Evolutionary conservation across 2,797 vertebrate species (phyloP).

Genomic region (Phyllotis vaccarum): DNA sequence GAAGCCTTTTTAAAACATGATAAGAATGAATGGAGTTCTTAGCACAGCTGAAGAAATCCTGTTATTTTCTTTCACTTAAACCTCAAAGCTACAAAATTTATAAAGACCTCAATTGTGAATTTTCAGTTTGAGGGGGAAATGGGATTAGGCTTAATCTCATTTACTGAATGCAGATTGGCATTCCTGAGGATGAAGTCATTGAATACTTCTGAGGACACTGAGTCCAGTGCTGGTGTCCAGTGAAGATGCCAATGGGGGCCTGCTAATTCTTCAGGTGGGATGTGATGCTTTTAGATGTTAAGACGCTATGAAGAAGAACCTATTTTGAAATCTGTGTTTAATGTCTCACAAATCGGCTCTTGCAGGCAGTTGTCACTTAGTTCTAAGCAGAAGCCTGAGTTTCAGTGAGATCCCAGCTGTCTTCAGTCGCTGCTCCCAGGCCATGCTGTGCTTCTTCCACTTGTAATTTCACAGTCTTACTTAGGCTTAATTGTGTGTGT

Average conservation of each 20-base stretch:
- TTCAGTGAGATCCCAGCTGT: conserved; percentile 68
- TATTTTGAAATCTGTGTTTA: conserved; percentile 81
- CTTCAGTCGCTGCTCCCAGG: conserved; percentile 73
- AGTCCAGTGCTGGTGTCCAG: neutral
- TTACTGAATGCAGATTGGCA: conserved; percentile 60
- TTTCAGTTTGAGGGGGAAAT: conserved; percentile 80
- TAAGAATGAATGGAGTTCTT: conserved; percentile 52
- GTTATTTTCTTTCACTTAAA: conserved; percentile 66
- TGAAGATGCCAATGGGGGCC: conserved; percentile 66
- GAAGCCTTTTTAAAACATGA: conserved; percentile 61
- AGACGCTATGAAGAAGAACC: conserved; percentile 73
- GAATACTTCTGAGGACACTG: neutral
- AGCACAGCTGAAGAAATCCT: conserved; percentile 62
- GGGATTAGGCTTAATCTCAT: conserved; percentile 78
- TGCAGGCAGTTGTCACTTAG: conserved; percentile 72
- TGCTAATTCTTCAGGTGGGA: conserved; percentile 76
- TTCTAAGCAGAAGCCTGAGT: conserved; percentile 76
- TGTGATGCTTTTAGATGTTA: conserved; percentile 82
- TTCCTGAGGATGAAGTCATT: conserved; percentile 15
- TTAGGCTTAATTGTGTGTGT: conserved; percentile 80
- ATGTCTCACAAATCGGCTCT: conserved; percentile 75
- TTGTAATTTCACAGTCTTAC: conserved; percentile 72
- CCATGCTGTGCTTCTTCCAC: conserved; percentile 77
- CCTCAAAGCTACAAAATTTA: conserved; percentile 53
- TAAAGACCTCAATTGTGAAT: conserved; percentile 16